Conservation (phyloP, 2,113 vertebrate species). For the Catharus minimus region DNA sequence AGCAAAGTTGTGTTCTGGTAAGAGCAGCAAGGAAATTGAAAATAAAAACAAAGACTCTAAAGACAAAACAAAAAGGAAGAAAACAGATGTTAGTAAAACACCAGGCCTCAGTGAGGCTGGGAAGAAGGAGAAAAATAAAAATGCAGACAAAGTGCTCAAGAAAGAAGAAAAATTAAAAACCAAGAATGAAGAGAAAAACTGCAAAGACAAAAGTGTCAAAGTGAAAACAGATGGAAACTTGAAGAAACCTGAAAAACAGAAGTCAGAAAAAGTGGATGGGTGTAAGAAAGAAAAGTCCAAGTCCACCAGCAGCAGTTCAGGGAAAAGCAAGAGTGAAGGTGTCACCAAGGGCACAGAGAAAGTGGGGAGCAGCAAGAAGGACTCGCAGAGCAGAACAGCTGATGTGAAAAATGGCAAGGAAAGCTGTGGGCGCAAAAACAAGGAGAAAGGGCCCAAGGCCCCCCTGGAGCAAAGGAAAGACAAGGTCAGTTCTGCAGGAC, state of each 20-base stretch:
- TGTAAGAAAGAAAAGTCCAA: conserved; percentile 63
- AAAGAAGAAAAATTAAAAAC: conserved; percentile 62
- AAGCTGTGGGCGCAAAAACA: conserved; percentile 43
- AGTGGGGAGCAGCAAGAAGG: conserved; percentile 55
- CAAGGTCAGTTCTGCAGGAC: conserved; percentile 37
- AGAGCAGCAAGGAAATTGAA: conserved; percentile 58
- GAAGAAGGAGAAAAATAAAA: conserved; percentile 77
- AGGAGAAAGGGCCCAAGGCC: conserved; percentile 46
- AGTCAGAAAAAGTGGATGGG: conserved; percentile 64
- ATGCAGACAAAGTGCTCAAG: conserved; percentile 51
- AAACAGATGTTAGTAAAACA: neutral
- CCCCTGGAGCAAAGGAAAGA: neutral
- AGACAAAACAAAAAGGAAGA: conserved; percentile 61
- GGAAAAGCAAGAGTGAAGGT: conserved; percentile 59
- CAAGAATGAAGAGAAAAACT: conserved; percentile 60
- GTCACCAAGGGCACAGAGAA: neutral
- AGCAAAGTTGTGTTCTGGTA: neutral
- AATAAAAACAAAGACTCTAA: conserved; percentile 60
- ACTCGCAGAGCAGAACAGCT: conserved; percentile 12
- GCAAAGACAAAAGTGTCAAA: conserved; percentile 31
- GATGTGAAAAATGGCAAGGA: conserved; percentile 76
- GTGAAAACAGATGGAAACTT: conserved; percentile 58
- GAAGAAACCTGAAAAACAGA: conserved; percentile 69
- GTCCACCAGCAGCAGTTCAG: conserved; percentile 44
- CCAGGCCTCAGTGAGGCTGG: conserved; percentile 23